These are phyloP conservation scores for Stegodyphus dumicola DNA, from an alignment of 1,140 invertebrate genomes.

Conservation along the genomic window DNA sequence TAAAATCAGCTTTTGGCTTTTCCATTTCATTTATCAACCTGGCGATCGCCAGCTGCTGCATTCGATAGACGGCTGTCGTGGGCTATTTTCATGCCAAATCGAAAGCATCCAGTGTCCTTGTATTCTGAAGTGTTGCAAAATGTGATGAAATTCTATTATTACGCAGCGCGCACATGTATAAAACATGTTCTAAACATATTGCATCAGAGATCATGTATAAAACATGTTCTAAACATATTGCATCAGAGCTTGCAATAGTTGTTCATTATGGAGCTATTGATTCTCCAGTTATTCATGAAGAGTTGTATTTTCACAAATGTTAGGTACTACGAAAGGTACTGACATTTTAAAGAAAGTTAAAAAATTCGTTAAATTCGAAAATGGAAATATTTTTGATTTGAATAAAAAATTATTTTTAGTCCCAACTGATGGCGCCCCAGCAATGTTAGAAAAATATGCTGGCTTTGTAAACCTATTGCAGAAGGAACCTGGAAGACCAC, in stretches of 20 bases:
- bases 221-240: not conserved
- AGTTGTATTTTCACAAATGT: not conserved
- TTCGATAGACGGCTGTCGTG: too few species aligned
- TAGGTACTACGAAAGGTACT: not conserved
- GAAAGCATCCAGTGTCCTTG: too few species aligned
- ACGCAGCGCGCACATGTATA: too few species aligned
- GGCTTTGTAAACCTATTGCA: not conserved
- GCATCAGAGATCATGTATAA: too few species aligned
- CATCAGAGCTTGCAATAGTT: not conserved
- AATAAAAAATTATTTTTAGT: not conserved
- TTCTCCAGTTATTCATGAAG: not conserved
- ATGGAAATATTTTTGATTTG: not conserved
- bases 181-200: too few species aligned
- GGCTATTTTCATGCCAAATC: too few species aligned
- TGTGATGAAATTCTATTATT: too few species aligned
- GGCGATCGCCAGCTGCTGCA: not conserved
- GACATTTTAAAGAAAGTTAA: not conserved
- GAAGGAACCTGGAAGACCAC: conserved; percentile 3
- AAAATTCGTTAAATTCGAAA: not conserved
- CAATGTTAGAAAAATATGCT: not conserved
- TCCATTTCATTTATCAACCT: not conserved
- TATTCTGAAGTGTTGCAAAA: too few species aligned
- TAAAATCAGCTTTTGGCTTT: not conserved
- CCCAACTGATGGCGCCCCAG: not conserved
- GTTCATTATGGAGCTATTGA: not conserved